Percentiles rank a stretch among this genome's conserved stretches.
phyloP scores from a whole-genome alignment of 2,113 vertebrate genomes.

The Papio anubis region DNA sequence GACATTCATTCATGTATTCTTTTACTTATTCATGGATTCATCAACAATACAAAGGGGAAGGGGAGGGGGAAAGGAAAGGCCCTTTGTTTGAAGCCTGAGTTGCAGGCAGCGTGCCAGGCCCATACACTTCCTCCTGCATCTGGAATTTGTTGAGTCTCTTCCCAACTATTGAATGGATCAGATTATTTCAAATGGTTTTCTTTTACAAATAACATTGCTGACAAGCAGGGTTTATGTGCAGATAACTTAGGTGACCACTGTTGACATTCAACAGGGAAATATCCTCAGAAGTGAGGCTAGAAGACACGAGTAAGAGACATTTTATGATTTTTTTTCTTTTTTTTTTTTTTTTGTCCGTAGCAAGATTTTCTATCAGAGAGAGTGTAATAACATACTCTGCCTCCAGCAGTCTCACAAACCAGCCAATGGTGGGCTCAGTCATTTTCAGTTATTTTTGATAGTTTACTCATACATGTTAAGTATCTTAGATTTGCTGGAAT shows the following conservation, averaged over 20 bases:
- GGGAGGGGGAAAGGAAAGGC: background rate
- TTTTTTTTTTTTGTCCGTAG: background rate
- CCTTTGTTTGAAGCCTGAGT: background rate
- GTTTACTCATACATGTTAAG: background rate
- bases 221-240: background rate
- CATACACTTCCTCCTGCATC: background rate
- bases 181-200: constrained; percentile 11
- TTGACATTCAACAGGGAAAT: background rate
- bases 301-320: background rate
- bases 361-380: background rate
- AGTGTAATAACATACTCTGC: background rate
- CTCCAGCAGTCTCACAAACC: background rate
- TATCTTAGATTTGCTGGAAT: background rate
- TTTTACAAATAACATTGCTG: background rate
- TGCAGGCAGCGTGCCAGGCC: background rate
- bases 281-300: background rate
- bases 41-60: background rate
- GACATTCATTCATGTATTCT: constrained; percentile 3
- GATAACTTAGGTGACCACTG: background rate
- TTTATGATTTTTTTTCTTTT: background rate
- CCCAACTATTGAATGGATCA: background rate
- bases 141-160: background rate
- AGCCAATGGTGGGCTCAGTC: background rate
- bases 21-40: constrained; percentile 8
- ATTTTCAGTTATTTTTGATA: background rate